These are phyloP conservation scores for Stigmatopora nigra DNA, from an alignment of 2,113 vertebrate genomes.

Conservation along the genomic window DNA sequence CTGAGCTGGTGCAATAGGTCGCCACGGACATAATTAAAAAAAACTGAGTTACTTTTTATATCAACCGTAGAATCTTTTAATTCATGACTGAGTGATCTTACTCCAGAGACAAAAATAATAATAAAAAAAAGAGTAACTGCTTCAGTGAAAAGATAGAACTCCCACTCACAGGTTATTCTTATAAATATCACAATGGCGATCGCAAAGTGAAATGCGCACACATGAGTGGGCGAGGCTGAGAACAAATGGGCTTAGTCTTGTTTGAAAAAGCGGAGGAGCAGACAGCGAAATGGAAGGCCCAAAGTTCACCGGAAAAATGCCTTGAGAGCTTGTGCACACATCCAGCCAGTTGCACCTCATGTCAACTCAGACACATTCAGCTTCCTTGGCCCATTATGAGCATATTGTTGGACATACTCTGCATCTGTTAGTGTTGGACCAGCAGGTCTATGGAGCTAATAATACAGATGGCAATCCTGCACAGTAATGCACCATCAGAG, in stretches of 20 bases:
- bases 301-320: constrained; percentile 33
- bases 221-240: constrained; percentile 32
- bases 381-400: constrained; percentile 33
- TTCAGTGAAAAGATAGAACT: constrained; percentile 26
- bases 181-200: constrained; percentile 28
- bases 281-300: constrained; percentile 45
- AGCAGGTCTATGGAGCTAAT: constrained; percentile 40
- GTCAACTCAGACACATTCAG: constrained; percentile 29
- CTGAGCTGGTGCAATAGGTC: not conserved
- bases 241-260: constrained; percentile 25
- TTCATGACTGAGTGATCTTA: constrained; percentile 10
- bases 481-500: constrained; percentile 50
- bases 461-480: constrained; percentile 56
- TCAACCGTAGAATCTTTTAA: constrained; percentile 1
- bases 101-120: constrained; percentile 21
- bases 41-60: not conserved
- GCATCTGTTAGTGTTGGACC: constrained; percentile 47
- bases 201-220: constrained; percentile 27
- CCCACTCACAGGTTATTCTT: constrained; percentile 50
- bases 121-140: not conserved
- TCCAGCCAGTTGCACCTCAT: constrained; percentile 28
- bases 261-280: constrained; percentile 45
- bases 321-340: not conserved
- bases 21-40: not conserved
- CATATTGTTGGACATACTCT: constrained; percentile 46